phyloP scores from a whole-genome alignment of 2,888 invertebrate genomes.

The Epistrophe grossulariae region DNA sequence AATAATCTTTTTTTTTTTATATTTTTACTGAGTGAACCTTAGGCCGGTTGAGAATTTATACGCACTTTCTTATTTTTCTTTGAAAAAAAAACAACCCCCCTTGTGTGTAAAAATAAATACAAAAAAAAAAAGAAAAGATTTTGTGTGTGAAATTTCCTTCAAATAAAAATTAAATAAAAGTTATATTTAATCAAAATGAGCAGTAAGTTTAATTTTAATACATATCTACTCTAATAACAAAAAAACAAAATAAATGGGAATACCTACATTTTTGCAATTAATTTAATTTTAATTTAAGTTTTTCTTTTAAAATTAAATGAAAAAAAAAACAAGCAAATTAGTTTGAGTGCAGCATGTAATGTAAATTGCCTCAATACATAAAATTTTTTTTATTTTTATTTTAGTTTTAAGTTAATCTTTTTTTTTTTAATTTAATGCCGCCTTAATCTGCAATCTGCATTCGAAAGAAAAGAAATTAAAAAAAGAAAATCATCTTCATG shows the following conservation, averaged over 20 bases:
- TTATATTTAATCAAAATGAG: slow-evolving; percentile 78
- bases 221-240: neutral
- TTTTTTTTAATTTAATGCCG: slow-evolving; percentile 55
- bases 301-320: slow-evolving; percentile 8
- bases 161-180: slow-evolving; percentile 62
- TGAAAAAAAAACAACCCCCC: slow-evolving; percentile 35
- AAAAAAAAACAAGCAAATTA: slow-evolving; percentile 17
- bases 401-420: slow-evolving; percentile 30
- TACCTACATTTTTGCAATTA: slow-evolving; percentile 36
- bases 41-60: slow-evolving; percentile 62
- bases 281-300: slow-evolving; percentile 31
- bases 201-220: slow-evolving; percentile 78
- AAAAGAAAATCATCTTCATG: slow-evolving; percentile 45
- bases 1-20: slow-evolving; percentile 38
- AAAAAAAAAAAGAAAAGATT: slow-evolving; percentile 19
- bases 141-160: slow-evolving; percentile 64
- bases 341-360: slow-evolving; percentile 63
- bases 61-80: slow-evolving; percentile 57
- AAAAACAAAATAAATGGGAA: slow-evolving; percentile 53
- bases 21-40: slow-evolving; percentile 44
- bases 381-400: neutral
- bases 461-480: slow-evolving; percentile 3
- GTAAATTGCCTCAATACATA: slow-evolving; percentile 22
- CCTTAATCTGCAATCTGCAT: slow-evolving; percentile 50
- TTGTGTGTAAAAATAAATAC: slow-evolving; percentile 46